phyloP scores from a whole-genome alignment of 2,113 vertebrate species.

The Thalassoma bifasciatum region DNA sequence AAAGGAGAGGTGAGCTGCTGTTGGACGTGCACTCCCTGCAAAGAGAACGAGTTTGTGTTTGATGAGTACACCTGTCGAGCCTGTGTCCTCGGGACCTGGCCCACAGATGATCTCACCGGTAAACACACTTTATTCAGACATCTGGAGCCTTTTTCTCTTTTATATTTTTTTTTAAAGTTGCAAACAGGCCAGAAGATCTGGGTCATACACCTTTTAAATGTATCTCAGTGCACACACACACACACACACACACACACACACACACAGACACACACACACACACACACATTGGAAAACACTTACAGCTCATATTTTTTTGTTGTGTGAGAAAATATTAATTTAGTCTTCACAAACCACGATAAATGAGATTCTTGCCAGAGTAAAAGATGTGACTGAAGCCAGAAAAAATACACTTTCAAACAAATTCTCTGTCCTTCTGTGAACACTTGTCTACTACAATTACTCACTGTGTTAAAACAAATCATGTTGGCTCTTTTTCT shows the following conservation, averaged over 20 bases:
- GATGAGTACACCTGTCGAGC: constrained; percentile 98
- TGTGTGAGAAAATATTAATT: constrained; percentile 14
- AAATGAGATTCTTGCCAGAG: constrained; percentile 25
- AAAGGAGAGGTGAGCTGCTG: constrained; percentile 99
- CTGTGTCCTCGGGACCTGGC: constrained; percentile 94
- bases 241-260: too few species aligned
- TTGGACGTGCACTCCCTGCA: constrained; percentile 98
- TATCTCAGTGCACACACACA: background rate
- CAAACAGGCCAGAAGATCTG: constrained; percentile 22
- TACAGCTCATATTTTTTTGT: constrained; percentile 1
- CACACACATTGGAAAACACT: constrained; percentile 12
- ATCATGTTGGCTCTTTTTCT: background rate
- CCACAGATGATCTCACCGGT: constrained; percentile 94
- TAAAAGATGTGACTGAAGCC: constrained; percentile 32
- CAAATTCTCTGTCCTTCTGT: background rate
- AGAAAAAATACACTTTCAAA: constrained; percentile 7
- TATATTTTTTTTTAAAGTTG: too few species aligned
- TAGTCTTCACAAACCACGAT: constrained; percentile 1
- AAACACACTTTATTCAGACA: constrained; percentile 34
- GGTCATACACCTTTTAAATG: constrained; percentile 35
- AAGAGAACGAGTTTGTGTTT: constrained; percentile 96
- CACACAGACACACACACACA: too few species aligned
- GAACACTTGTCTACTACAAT: background rate
- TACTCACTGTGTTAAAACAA: background rate
- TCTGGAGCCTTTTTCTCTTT: too few species aligned